phyloP scores from a whole-genome alignment of 1,140 invertebrate species.

The Acromyrmex echinatior region DNA sequence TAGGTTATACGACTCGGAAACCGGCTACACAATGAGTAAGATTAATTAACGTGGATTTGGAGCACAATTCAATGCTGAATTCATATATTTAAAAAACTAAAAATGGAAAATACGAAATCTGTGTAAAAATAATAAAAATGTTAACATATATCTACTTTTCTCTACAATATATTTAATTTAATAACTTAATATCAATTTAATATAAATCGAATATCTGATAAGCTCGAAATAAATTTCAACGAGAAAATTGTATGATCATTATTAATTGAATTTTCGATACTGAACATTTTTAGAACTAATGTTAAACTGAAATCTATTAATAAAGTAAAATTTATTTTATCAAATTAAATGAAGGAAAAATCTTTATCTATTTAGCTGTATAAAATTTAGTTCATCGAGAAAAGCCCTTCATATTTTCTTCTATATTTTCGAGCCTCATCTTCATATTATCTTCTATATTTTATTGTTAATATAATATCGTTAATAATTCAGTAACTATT shows the following conservation, averaged over 20 bases:
- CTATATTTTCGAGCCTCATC: too few relatives aligned
- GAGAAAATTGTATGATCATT: not conserved
- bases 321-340: not conserved
- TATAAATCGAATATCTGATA: not conserved
- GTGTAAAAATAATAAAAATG: not conserved
- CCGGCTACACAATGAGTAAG: not conserved
- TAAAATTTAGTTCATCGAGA: not conserved
- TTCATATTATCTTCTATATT: not conserved
- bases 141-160: not conserved
- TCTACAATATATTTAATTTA: not conserved
- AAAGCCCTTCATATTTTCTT: not conserved
- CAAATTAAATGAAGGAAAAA: not conserved
- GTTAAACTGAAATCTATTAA: not conserved
- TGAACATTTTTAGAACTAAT: not conserved
- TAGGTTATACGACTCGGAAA: constrained; percentile 2
- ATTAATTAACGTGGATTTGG: constrained; percentile 4
- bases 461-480: not conserved
- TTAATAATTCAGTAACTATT: not conserved
- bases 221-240: not conserved
- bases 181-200: too few relatives aligned
- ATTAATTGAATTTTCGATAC: not conserved
- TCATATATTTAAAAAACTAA: not conserved
- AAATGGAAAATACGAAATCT: not conserved
- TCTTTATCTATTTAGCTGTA: constrained; percentile 1
- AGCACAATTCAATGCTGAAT: not conserved